Evolutionary conservation across 1,140 invertebrate genomes (phyloP), one percentile per base, ranked within the genome.

Genomic region (Drosophila cardini): DNA sequence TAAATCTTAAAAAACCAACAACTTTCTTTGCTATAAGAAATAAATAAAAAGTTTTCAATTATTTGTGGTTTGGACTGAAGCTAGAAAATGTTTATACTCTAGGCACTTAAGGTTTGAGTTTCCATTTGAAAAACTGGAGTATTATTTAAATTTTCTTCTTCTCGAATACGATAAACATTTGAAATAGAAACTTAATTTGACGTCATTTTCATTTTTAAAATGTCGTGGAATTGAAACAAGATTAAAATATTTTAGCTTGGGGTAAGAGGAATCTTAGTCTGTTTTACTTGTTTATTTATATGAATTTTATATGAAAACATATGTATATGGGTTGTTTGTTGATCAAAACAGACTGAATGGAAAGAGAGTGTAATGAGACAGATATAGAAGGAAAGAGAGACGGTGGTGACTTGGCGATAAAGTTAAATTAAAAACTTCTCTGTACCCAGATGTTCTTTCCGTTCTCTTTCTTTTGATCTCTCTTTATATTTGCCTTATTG

Each of bases 371-470:
- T 16, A 11, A 6, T 2, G 11, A 4, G 16, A 10, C 8, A 9
- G 10, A 21, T 32, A 6, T 15, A 13, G 8, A 52, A 6, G 11
- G 45, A 42, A 16, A 15, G 15, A 13, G 10, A 3, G 15, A 9
- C 9, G 30, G 10, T 21, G 7, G 30, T 45, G 34, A 38, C 53
- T 56, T 61, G 18, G 9, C 42, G 18, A 52, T 46, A 26, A 57
- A 57, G 46, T 56, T 18, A 67, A 70, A 70, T 62, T 46, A 62
- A 30, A 62, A 42, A 55, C n/a, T 70, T 48, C 0, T 43, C 36
- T 16, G 45, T 26, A 13, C 26, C 46, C 68, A 71, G 60, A 53
- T 71, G 68, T 71, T 64, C 8, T 64, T 45, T 2, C 55, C 7
- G 6, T 26, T 40, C 8, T 16, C 6, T 30, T 18, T 32, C 21